Conservation (phyloP, 2,888 invertebrate species). For the Cylindroiulus punctatus region DNA sequence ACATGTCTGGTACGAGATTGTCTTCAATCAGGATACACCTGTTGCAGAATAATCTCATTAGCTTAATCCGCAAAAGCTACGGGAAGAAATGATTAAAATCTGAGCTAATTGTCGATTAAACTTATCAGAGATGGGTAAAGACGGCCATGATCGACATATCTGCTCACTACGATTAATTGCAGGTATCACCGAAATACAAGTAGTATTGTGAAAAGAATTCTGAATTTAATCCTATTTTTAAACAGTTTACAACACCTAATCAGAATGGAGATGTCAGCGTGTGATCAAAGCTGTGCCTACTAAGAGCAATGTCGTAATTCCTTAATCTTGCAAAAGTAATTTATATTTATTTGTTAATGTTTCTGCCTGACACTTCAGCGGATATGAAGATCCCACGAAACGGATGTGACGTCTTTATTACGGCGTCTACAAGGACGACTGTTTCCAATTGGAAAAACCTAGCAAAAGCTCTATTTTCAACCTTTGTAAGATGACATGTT, state of each 20-base stretch:
- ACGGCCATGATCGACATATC: too few species aligned
- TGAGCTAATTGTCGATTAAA: neutral
- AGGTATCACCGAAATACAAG: neutral
- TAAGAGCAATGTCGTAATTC: neutral
- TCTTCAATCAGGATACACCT: neutral
- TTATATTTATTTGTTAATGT: neutral
- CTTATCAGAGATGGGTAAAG: neutral
- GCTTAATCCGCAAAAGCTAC: neutral
- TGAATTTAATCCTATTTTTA: neutral
- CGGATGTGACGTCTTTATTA: slow-evolving; percentile 18
- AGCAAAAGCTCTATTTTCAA: neutral
- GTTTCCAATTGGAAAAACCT: neutral
- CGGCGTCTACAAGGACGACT: neutral
- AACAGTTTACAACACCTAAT: slow-evolving; percentile 18
- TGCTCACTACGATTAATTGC: neutral
- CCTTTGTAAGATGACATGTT: neutral
- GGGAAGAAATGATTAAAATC: too few species aligned
- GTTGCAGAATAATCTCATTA: neutral
- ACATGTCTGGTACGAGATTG: neutral
- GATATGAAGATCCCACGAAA: neutral
- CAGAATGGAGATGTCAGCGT: neutral
- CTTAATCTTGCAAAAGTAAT: slow-evolving; percentile 9
- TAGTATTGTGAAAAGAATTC: neutral
- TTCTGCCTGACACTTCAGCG: slow-evolving; percentile 17
- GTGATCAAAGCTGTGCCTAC: neutral